Conservation (phyloP, 2,113 vertebrate species). For the Pseudopodoces humilis region DNA sequence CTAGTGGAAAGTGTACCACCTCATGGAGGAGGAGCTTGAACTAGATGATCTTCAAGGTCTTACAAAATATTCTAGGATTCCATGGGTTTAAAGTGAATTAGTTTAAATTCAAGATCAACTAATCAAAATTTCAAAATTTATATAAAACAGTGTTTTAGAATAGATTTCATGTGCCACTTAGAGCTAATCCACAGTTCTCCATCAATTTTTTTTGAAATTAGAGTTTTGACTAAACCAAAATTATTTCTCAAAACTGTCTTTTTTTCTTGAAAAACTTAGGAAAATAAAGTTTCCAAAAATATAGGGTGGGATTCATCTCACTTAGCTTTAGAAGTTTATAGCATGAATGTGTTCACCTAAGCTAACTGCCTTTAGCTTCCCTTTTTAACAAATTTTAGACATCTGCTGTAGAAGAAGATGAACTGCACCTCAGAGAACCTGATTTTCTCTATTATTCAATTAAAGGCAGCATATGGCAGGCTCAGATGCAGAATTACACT, state of each 20-base stretch:
- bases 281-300: neutral
- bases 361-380: neutral
- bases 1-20: neutral
- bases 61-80: neutral
- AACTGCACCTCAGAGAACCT: neutral
- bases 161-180: neutral
- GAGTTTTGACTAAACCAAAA: neutral
- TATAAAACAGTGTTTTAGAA: neutral
- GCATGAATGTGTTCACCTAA: accelerated
- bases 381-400: neutral
- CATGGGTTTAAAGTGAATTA: neutral
- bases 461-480: neutral
- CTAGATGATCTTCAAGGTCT: neutral
- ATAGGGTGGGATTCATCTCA: neutral
- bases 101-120: neutral
- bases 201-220: neutral
- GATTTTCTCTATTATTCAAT: neutral
- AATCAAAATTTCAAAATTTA: neutral
- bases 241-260: neutral
- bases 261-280: neutral
- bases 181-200: neutral
- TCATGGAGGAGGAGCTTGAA: neutral
- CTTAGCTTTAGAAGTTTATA: neutral
- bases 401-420: neutral
- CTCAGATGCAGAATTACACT: neutral